Percentiles rank a stretch among this genome's conserved stretches.
Conservation (phyloP, 2,113 vertebrate species). For the Tympanuchus pallidicinctus region DNA sequence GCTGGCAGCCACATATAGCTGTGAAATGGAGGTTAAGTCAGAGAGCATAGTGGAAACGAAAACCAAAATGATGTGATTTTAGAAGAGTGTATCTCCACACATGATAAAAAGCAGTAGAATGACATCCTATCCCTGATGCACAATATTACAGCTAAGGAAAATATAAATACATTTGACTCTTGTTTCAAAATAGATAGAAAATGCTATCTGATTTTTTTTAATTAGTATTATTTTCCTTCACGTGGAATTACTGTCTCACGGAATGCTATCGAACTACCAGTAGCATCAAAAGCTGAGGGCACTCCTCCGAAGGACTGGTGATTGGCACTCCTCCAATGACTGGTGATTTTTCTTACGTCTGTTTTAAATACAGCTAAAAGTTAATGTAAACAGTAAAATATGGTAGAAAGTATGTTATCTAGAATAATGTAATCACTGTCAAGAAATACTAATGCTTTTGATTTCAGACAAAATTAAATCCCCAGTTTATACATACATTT, state of each 20-base stretch:
- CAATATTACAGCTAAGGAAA: background rate
- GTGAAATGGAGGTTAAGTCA: constrained; percentile 12
- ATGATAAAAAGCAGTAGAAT: background rate
- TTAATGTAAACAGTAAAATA: background rate
- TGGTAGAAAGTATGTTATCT: background rate
- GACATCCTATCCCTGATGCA: background rate
- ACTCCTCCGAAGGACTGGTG: background rate
- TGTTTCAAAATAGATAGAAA: background rate
- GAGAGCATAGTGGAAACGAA: background rate
- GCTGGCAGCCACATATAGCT: constrained; percentile 15
- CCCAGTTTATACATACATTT: background rate
- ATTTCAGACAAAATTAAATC: background rate
- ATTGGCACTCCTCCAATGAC: background rate
- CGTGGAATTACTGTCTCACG: background rate
- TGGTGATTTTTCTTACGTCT: background rate
- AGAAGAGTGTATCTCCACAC: background rate
- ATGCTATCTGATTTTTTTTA: background rate
- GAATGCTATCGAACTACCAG: background rate
- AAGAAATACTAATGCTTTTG: background rate
- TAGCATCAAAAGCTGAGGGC: background rate
- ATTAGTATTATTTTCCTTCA: background rate
- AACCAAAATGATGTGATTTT: background rate
- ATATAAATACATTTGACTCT: background rate
- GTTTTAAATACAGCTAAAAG: background rate
- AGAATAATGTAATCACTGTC: background rate